Base-by-base conservation (phyloP, 1,140 invertebrate species). In the Eufriesea mexicana region DNA sequence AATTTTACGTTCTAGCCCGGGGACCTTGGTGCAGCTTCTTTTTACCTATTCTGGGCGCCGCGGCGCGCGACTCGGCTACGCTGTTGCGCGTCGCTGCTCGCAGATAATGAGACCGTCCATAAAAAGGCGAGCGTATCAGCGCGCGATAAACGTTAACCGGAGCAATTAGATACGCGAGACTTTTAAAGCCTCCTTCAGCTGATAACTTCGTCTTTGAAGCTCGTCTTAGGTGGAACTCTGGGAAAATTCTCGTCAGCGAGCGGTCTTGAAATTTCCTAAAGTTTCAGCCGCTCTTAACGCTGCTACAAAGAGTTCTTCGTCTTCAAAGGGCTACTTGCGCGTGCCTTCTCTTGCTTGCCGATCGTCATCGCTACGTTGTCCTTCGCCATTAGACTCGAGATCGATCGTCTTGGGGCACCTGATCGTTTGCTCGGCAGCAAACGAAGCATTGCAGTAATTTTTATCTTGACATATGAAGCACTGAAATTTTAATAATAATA, bases 21-120 rank as follows among this genome's bases (percentile, higher is more conserved):
- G 54, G 74, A 76, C 82, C 86, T 88, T 87, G 77, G 23, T 67
- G 76, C 45, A 35, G 61, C 57, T 35, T 51, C 77, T 78, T 77
- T 84, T 81, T 54, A 62, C 67, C 68, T 88, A 88, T 84, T 88
- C 87, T 74, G 77, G 86, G 62, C 74, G 72, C 61, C 83, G 78
- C 75, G 75, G 57, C 28, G n/a, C 42, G 25, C 78, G 35, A 42
- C 79, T 61, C 49, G 49, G 42, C 28, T 35, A 35, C 35, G 35
- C 35, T 10, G 45, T 61, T 51, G 55, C 79, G 62, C 73, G 51
- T 45, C 42, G 51, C 61, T 67, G 18, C 67, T 59, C 35, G 59
- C 47, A 84, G 77, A 78, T 84, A 87, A 87, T 51, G 83, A 87
- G 45, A 59, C 61, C 20, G 8, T 16, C 71, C 72, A 55, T 76